Percentiles rank a stretch among this genome's conserved stretches.
Conservation (phyloP, 1,140 invertebrate genomes). For the Papilio machaon region DNA sequence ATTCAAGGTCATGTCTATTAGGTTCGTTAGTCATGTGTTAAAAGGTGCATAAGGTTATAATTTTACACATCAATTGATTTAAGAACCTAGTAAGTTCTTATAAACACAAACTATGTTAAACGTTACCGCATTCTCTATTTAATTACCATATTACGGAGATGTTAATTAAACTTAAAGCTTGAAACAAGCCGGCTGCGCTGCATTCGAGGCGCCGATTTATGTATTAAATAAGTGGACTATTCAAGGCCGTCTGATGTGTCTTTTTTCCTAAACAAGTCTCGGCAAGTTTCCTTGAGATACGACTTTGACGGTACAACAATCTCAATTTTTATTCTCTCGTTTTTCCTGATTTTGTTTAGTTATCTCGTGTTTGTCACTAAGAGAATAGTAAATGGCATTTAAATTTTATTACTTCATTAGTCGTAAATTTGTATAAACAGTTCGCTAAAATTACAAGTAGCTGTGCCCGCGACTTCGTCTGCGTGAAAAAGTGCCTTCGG, state of each 20-base stretch:
- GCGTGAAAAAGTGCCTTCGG: too few relatives aligned
- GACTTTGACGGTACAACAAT: conserved; percentile 5
- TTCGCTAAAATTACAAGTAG: too few relatives aligned
- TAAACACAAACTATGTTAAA: neutral
- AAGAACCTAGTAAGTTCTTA: neutral
- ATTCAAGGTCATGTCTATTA: neutral
- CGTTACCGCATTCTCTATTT: conserved; percentile 6
- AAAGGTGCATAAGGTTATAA: neutral
- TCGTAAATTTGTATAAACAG: too few relatives aligned
- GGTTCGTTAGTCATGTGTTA: neutral
- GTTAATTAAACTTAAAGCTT: conserved; percentile 29
- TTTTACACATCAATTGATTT: neutral
- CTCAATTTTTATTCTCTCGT: neutral
- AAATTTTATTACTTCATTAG: neutral
- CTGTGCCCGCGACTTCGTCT: too few relatives aligned
- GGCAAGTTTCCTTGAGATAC: neutral
- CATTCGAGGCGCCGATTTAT: conserved; percentile 33
- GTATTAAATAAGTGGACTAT: conserved; percentile 25
- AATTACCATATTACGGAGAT: conserved; percentile 6
- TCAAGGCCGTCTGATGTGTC: conserved; percentile 34
- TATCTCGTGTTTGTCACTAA: neutral
- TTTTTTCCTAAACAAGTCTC: conserved; percentile 34
- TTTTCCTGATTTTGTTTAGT: neutral
- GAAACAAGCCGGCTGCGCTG: neutral
- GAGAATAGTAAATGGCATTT: neutral